Evolutionary conservation across 1,140 invertebrate genomes (phyloP).

Genomic region (Ephestia elutella): DNA sequence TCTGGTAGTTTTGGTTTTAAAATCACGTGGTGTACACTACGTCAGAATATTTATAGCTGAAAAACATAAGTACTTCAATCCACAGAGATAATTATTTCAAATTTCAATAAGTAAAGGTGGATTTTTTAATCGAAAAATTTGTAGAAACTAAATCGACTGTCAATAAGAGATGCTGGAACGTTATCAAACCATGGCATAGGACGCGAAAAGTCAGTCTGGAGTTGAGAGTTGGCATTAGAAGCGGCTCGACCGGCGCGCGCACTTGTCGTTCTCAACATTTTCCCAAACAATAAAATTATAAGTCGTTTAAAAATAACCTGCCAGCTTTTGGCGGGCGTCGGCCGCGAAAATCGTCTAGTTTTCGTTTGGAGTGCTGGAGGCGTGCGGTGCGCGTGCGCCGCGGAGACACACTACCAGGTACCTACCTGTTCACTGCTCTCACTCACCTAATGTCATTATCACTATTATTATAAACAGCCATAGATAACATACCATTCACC

Average conservation of each 20-base stretch:
- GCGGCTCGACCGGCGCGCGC: constrained; percentile 49
- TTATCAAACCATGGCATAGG: constrained; percentile 14
- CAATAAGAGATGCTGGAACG: constrained; percentile 14
- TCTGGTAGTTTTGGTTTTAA: too few species aligned
- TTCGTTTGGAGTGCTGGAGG: constrained; percentile 47
- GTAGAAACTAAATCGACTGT: background rate
- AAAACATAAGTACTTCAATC: too few species aligned
- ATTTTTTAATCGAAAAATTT: too few species aligned
- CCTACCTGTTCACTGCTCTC: constrained; percentile 47
- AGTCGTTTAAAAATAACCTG: constrained; percentile 59
- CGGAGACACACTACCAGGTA: constrained; percentile 25
- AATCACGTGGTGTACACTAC: too few species aligned
- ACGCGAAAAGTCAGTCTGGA: constrained; percentile 19
- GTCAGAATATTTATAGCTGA: too few species aligned
- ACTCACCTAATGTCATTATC: constrained; percentile 67
- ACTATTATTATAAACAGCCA: constrained; percentile 55
- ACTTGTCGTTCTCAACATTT: constrained; percentile 63
- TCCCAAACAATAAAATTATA: constrained; percentile 73
- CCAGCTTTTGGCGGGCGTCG: constrained; percentile 21
- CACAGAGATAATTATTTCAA: too few species aligned
- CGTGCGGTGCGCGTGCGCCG: constrained; percentile 53
- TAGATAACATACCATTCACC: constrained; percentile 52
- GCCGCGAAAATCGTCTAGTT: constrained; percentile 33
- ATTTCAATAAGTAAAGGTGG: too few species aligned
- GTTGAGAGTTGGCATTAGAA: constrained; percentile 44